phyloP scores from a whole-genome alignment of 2,113 vertebrate species.

The Oreochromis tanganicae region DNA sequence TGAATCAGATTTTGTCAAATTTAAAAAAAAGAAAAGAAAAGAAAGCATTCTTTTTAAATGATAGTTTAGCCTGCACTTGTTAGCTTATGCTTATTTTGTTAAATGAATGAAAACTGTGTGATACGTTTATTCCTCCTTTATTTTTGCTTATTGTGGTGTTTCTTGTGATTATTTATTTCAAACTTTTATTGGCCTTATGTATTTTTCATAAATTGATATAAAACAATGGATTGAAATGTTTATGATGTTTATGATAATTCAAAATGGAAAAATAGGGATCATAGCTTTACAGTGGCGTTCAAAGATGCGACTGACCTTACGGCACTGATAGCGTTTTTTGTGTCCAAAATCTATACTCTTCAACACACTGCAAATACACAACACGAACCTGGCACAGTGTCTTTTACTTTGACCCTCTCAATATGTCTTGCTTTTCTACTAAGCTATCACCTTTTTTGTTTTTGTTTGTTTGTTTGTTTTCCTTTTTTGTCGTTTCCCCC shows the following conservation, averaged over 20 bases:
- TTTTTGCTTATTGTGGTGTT: conserved; percentile 56
- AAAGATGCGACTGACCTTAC: conserved; percentile 10
- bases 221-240: conserved; percentile 63
- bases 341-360: conserved; percentile 8
- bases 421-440: conserved; percentile 64
- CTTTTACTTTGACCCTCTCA: conserved; percentile 43
- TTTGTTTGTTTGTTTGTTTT: conserved; percentile 54
- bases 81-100: conserved; percentile 46
- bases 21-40: not conserved
- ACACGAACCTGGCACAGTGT: conserved; percentile 48
- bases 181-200: conserved; percentile 69
- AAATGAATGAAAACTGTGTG: conserved; percentile 28
- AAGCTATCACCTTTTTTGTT: conserved; percentile 68
- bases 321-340: not conserved
- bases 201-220: conserved; percentile 70
- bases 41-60: conserved; percentile 30
- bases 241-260: conserved; percentile 52
- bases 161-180: conserved; percentile 57
- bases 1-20: conserved; percentile 36
- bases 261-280: conserved; percentile 65
- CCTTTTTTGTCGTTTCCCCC: conserved; percentile 24
- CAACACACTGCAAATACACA: conserved; percentile 20
- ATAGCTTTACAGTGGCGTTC: conserved; percentile 71
- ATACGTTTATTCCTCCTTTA: conserved; percentile 22
- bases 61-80: conserved; percentile 46